Base-by-base conservation (phyloP, 2,797 vertebrate species). In the Tapirus indicus region DNA sequence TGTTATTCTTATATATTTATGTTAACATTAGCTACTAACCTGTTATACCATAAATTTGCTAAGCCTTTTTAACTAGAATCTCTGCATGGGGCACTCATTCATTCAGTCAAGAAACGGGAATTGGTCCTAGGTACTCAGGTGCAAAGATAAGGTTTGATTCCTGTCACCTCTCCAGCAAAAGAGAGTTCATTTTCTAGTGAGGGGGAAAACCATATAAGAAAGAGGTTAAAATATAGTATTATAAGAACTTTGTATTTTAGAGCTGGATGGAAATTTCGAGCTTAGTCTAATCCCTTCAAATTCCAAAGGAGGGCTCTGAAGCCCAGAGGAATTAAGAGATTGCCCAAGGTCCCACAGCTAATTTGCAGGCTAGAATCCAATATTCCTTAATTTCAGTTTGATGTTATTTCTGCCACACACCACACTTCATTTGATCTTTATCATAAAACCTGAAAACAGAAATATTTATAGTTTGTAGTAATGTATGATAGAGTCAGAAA, bases 381-480 rank as follows among this genome's bases (percentile, higher is more conserved):
- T 80, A 75, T 69, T 86, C 32, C 32, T 92, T 93, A 49, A 82
- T 94, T 93, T 75, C 69, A 95, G 8, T 89, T 87, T 88, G 74
- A 69, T 91, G 35, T 75, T 78, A 75, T 84, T 90, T 97, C 69
- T 94, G 38, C 11, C 41, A 89, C 52, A 79, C 3, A 71, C 71
- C 32, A 95, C 25, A 84, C 18, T 91, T 68, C 66, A 83, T 79
- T 92, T 96, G 20, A 87, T 91, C 74, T 90, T 94, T 87, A 64
- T 92, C 52, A 54, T 62, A 92, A 88, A 92, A 83, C 3, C 41
- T 79, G 47, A 86, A 17, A 92, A 47, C 29, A 91, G 60, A 75
- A 79, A 69, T 44, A 97, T 91, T 79, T 91, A 82, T 52, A 56
- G 29, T 93, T 89, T 41, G 7, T 88, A 44, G 72, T 80, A 75